Conservation (phyloP, 1,140 invertebrate genomes). For the Pachyrhynchus sulphureomaculatus region DNA sequence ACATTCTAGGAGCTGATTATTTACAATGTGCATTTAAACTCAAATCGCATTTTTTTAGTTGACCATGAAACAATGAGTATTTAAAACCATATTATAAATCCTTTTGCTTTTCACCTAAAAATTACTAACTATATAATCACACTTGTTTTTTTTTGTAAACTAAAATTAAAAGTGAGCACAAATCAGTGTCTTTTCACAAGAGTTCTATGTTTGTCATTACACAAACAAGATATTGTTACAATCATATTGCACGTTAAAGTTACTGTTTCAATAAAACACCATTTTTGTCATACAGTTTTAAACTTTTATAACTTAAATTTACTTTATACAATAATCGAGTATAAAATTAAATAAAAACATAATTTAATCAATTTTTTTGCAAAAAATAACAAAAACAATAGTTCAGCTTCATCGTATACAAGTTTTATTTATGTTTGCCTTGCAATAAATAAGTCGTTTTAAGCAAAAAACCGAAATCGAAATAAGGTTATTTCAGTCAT, state of each 20-base stretch:
- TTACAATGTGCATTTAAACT: too few relatives aligned
- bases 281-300: slow-evolving; percentile 11
- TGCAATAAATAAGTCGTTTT: neutral
- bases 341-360: neutral
- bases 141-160: slow-evolving; percentile 36
- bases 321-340: neutral
- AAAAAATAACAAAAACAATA: neutral
- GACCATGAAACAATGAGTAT: too few relatives aligned
- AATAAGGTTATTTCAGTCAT: too few relatives aligned
- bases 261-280: neutral
- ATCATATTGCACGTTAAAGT: slow-evolving; percentile 20
- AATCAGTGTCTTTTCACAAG: slow-evolving; percentile 40
- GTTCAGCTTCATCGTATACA: too few relatives aligned
- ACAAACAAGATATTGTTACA: slow-evolving; percentile 10
- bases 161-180: slow-evolving; percentile 39
- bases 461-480: neutral
- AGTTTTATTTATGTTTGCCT: neutral
- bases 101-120: slow-evolving; percentile 6
- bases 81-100: too few relatives aligned
- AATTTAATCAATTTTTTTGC: neutral
- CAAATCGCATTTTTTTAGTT: too few relatives aligned
- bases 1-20: too few relatives aligned
- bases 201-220: slow-evolving; percentile 5
- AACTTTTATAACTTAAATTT: too few relatives aligned
- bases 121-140: slow-evolving; percentile 45